Conservation (phyloP, 2,113 vertebrate genomes). For the Scytalopus superciliaris region DNA sequence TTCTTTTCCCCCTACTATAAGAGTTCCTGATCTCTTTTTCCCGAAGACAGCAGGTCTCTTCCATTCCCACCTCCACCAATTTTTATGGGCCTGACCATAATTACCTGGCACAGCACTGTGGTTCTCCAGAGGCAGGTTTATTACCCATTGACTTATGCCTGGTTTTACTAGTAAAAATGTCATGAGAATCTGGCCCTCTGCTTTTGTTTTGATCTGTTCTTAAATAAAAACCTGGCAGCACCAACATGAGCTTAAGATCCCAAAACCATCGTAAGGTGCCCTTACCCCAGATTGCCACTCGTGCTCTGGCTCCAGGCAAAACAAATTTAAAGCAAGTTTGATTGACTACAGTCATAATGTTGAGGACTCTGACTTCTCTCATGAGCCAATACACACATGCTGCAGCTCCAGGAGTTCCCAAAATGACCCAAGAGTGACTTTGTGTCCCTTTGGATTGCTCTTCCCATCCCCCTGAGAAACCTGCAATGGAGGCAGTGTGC, state of each 20-base stretch:
- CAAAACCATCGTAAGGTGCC: background rate
- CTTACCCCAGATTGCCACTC: background rate
- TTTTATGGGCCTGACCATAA: background rate
- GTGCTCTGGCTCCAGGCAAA: background rate
- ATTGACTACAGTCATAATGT: background rate
- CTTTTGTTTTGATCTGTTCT: background rate
- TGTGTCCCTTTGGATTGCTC: background rate
- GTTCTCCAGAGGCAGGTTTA: background rate
- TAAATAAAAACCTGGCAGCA: background rate
- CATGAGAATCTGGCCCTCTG: background rate
- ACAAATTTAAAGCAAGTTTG: background rate
- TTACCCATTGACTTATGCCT: background rate
- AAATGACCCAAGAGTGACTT: background rate
- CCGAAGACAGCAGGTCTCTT: background rate
- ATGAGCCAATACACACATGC: accelerated
- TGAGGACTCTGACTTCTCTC: background rate
- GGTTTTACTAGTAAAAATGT: background rate
- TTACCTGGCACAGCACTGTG: background rate
- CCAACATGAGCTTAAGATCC: background rate
- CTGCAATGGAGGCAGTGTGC: background rate
- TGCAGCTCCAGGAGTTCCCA: background rate
- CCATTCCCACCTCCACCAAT: background rate
- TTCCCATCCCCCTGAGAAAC: background rate
- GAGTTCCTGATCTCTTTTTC: background rate
- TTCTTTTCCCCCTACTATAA: accelerated